Evolutionary conservation across 35 echinoderm and acorn worm species (phyloP).

Genomic region (Holothuria glaberrima): DNA sequence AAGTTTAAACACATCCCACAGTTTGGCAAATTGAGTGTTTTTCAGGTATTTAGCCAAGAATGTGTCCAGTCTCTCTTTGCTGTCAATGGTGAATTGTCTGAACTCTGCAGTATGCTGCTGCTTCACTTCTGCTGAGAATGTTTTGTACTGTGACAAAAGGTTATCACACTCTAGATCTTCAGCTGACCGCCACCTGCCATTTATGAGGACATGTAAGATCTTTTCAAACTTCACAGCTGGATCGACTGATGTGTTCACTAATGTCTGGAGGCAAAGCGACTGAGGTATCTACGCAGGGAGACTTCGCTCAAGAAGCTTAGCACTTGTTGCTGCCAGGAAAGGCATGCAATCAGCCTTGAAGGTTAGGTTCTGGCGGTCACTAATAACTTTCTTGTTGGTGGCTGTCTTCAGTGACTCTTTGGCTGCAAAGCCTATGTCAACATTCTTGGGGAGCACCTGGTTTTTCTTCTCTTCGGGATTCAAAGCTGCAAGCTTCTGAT

Average conservation of each 20-base stretch:
- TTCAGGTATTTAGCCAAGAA: neutral
- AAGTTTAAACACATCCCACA: slow-evolving; percentile 8
- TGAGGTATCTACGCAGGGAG: slow-evolving; percentile 15
- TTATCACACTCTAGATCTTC: slow-evolving; percentile 19
- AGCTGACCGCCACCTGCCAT: slow-evolving; percentile 20
- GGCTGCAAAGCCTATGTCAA: slow-evolving; percentile 22
- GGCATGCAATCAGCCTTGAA: slow-evolving; percentile 26
- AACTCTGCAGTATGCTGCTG: no score
- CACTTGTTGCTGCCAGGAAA: slow-evolving; percentile 22
- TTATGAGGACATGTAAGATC: neutral
- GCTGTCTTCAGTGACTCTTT: slow-evolving; percentile 19
- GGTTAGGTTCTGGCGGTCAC: slow-evolving; percentile 37
- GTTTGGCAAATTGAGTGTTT: neutral
- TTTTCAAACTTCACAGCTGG: slow-evolving; percentile 21
- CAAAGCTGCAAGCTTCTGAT: no score
- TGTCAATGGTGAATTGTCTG: no score
- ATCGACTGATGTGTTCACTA: slow-evolving; percentile 9
- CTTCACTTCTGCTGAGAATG: neutral
- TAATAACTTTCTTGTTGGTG: slow-evolving; percentile 34
- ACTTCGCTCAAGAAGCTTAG: slow-evolving; percentile 22
- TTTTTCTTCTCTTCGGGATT: neutral
- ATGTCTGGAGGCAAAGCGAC: neutral
- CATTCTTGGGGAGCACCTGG: slow-evolving; percentile 15
- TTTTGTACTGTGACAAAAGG: slow-evolving; percentile 14
- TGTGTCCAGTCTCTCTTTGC: no score